phyloP scores from a whole-genome alignment of 1,140 invertebrate genomes.

The Drosophila nigrodunni region DNA sequence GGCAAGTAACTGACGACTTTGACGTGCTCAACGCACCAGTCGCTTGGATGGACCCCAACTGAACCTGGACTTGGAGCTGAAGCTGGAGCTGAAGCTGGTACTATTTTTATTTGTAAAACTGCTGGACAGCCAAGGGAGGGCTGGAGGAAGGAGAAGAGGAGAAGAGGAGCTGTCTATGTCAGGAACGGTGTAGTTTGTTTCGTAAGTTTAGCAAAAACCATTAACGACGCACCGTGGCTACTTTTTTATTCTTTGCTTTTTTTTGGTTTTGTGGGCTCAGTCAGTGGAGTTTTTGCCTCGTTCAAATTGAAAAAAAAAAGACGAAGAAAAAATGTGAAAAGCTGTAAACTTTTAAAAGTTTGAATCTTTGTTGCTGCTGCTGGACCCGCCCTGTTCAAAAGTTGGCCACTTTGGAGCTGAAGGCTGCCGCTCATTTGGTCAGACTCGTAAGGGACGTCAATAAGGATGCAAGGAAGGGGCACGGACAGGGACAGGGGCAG shows the following conservation, averaged over 20 bases:
- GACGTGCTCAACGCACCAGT: slow-evolving; percentile 46
- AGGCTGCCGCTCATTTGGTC: slow-evolving; percentile 70
- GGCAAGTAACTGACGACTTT: slow-evolving; percentile 46
- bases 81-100: slow-evolving; percentile 24
- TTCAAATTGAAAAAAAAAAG: slow-evolving; percentile 69
- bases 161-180: slow-evolving; percentile 27
- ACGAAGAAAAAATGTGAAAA: slow-evolving; percentile 67
- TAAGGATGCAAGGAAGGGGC: not conserved
- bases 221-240: slow-evolving; percentile 73
- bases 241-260: slow-evolving; percentile 13
- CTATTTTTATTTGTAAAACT: slow-evolving; percentile 1
- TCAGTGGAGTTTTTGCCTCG: slow-evolving; percentile 30
- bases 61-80: slow-evolving; percentile 26
- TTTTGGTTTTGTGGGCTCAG: slow-evolving; percentile 1
- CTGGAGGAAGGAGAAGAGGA: slow-evolving; percentile 6
- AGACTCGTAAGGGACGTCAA: slow-evolving; percentile 34
- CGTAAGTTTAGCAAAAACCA: slow-evolving; percentile 78
- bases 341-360: slow-evolving; percentile 82
- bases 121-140: not conserved
- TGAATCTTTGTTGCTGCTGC: slow-evolving; percentile 54
- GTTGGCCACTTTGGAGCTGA: slow-evolving; percentile 45
- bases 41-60: slow-evolving; percentile 19
- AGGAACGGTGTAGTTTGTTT: slow-evolving; percentile 71
- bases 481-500: not conserved
- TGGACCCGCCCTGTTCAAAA: slow-evolving; percentile 17